phyloP scores from a whole-genome alignment of 2,888 invertebrate genomes.

The Ceraclea dissimilis region DNA sequence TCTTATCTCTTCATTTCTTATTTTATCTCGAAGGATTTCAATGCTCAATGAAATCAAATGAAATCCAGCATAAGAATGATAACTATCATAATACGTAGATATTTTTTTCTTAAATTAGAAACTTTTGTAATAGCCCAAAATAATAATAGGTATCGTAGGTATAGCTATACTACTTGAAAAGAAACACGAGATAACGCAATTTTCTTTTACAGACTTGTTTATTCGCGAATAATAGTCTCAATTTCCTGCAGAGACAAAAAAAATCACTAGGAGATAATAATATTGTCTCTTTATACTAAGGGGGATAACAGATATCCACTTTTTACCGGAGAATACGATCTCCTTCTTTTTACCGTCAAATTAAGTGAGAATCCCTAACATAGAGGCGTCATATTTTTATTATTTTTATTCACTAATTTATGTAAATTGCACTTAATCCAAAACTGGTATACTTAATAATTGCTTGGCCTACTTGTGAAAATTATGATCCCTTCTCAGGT shows the following conservation, averaged over 20 bases:
- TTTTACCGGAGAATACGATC: no score
- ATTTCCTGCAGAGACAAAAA: conserved; percentile 1
- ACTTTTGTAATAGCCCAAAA: neutral
- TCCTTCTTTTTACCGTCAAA: no score
- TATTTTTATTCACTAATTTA: no score
- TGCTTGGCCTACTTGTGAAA: no score
- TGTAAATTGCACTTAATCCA: no score
- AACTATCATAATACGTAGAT: neutral
- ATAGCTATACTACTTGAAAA: neutral
- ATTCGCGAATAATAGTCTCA: neutral
- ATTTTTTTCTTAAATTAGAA: no score
- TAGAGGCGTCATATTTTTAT: no score
- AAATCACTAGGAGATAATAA: neutral
- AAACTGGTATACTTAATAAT: no score
- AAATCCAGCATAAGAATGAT: neutral
- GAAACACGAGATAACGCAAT: neutral
- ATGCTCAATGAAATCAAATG: neutral
- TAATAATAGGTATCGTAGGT: neutral
- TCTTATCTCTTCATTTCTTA: no score
- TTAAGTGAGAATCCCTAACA: no score
- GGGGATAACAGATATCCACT: neutral
- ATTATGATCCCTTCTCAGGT: no score
- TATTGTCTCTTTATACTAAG: neutral
- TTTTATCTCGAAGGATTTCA: neutral
- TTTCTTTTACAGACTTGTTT: conserved; percentile 1